A percentile compares a stretch with the other conserved stretches of the same genome.
These are phyloP conservation scores for Pica pica DNA, from an alignment of 2,113 vertebrate genomes.

Conservation along the genomic window DNA sequence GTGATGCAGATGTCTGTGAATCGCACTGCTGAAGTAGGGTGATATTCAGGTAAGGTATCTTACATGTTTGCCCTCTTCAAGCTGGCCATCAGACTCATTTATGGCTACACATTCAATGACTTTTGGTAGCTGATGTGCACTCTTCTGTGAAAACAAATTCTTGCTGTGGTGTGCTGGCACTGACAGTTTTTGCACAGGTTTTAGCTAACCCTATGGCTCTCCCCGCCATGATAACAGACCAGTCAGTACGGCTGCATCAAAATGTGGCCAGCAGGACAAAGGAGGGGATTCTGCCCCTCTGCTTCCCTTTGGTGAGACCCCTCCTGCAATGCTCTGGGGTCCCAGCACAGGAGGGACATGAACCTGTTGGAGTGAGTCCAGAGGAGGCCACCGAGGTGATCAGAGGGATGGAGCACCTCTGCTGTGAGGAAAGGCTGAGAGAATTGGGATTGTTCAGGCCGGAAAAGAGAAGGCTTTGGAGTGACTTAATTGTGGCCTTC, in stretches of 20 bases:
- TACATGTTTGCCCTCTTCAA: not conserved
- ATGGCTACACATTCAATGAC: not conserved
- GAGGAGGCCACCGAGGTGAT: not conserved
- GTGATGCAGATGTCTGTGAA: not conserved
- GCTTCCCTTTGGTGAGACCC: not conserved
- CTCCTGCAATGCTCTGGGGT: accelerated
- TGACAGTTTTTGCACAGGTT: not conserved
- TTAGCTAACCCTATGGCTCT: not conserved
- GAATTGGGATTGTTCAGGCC: not conserved
- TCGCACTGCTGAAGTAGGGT: not conserved
- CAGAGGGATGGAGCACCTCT: not conserved
- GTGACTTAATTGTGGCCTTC: not conserved
- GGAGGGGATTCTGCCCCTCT: not conserved
- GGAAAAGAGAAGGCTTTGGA: not conserved
- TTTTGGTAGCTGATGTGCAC: not conserved
- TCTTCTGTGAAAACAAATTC: not conserved
- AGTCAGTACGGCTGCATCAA: not conserved
- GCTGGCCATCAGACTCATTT: not conserved
- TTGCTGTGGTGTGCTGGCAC: not conserved
- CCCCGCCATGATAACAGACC: accelerated
- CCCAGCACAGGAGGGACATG: too few species aligned
- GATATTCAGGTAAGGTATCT: not conserved
- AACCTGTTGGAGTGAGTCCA: accelerated
- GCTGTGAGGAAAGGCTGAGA: not conserved
- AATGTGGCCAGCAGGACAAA: not conserved